Conservation (phyloP, 2,888 invertebrate genomes). For the Nematopogon swammerdamellus region DNA sequence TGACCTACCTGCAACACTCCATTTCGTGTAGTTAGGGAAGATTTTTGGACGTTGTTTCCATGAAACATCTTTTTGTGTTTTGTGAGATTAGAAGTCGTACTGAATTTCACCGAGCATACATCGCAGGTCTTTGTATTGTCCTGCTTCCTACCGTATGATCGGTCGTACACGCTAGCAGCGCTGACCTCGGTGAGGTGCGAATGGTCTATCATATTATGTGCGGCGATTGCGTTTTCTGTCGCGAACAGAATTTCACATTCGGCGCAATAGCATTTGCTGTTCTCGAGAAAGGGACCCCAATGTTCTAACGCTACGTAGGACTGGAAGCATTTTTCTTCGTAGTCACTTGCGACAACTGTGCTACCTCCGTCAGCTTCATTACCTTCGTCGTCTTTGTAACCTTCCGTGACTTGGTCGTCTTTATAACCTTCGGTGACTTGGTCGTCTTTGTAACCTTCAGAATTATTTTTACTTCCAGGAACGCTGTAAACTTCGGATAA, state of each 20-base stretch:
- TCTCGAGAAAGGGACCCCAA: conserved; percentile 17
- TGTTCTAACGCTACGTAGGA: conserved; percentile 19
- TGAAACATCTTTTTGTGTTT: neutral
- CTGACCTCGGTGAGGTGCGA: conserved; percentile 21
- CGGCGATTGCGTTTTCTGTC: conserved; percentile 23
- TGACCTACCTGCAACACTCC: too few relatives aligned
- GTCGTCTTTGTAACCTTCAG: too few relatives aligned
- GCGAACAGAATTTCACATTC: conserved; percentile 24
- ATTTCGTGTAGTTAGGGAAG: too few relatives aligned
- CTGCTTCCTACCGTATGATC: neutral
- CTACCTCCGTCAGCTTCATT: neutral
- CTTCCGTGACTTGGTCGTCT: conserved; percentile 19
- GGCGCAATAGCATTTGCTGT: conserved; percentile 19
- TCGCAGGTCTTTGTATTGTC: neutral
- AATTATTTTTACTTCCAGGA: too few relatives aligned
- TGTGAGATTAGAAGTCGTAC: neutral
- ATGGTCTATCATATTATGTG: conserved; percentile 25
- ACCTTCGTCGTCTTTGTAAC: conserved; percentile 12
- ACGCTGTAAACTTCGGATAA: too few relatives aligned
- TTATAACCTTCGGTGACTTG: too few relatives aligned
- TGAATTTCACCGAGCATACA: neutral
- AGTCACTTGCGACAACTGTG: neutral
- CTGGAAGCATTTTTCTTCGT: conserved; percentile 7
- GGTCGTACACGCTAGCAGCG: neutral
- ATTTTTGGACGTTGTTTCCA: neutral